Conservation (phyloP, 1,140 invertebrate species). For the Streblospio benedicti region DNA sequence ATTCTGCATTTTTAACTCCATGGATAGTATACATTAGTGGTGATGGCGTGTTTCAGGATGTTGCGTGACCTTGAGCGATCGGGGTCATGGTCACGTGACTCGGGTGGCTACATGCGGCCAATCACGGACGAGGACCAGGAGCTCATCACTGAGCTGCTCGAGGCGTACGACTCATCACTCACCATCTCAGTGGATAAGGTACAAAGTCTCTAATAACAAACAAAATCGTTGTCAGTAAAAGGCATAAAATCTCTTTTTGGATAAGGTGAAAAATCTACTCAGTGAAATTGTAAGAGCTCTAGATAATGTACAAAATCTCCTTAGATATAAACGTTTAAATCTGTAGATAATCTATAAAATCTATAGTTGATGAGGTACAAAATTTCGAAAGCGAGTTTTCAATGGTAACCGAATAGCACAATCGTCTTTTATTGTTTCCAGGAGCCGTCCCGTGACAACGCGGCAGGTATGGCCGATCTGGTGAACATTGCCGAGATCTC, state of each 20-base stretch:
- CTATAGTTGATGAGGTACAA: conserved; percentile 2
- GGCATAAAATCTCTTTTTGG: background rate
- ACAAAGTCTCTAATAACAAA: no score
- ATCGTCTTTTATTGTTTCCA: no score
- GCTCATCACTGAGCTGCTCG: conserved; percentile 38
- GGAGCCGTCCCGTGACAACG: background rate
- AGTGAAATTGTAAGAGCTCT: no score
- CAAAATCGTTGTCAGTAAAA: background rate
- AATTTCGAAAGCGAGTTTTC: no score
- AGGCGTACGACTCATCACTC: conserved; percentile 41
- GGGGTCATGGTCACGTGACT: conserved; percentile 23
- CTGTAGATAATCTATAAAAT: background rate
- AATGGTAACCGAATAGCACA: no score
- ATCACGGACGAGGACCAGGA: conserved; percentile 36
- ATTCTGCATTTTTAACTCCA: no score
- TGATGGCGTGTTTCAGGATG: conserved; percentile 40
- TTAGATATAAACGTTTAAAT: background rate
- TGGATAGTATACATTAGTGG: no score
- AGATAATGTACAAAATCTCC: no score
- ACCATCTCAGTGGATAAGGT: conserved; percentile 27
- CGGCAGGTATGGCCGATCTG: conserved; percentile 37
- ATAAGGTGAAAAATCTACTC: no score
- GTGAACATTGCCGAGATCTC: conserved; percentile 47
- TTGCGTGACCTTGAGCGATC: conserved; percentile 31
- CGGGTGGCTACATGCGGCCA: conserved; percentile 26